phyloP scores from a whole-genome alignment of 2,888 invertebrate genomes.

The Rhamphomyia laevipes region DNA sequence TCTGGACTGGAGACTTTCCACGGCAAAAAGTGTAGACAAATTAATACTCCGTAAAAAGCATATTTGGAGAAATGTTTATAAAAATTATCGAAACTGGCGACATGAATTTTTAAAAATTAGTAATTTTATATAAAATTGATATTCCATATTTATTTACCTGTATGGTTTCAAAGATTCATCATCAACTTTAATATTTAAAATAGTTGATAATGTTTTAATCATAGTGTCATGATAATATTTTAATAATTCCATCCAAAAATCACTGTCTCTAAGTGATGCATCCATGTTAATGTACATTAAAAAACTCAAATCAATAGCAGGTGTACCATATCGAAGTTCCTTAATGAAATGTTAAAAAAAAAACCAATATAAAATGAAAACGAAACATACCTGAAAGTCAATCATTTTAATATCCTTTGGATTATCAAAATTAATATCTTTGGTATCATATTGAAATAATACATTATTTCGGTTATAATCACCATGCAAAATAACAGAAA shows the following conservation, averaged over 20 bases:
- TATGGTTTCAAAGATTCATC: constrained; percentile 12
- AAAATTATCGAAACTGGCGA: constrained; percentile 28
- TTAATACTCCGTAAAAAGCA: constrained; percentile 31
- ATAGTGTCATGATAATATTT: constrained; percentile 25
- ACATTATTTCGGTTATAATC: constrained; percentile 37
- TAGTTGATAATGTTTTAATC: constrained; percentile 20
- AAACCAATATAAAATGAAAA: background rate
- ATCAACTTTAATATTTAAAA: constrained; percentile 19
- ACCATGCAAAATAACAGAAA: constrained; percentile 31
- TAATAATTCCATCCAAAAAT: constrained; percentile 24
- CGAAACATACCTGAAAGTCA: constrained; percentile 29
- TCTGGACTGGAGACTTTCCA: constrained; percentile 27
- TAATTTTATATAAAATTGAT: background rate
- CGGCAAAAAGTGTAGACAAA: constrained; percentile 32
- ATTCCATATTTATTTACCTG: constrained; percentile 2
- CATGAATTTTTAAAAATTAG: constrained; percentile 4
- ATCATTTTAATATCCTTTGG: constrained; percentile 27
- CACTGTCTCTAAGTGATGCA: constrained; percentile 16
- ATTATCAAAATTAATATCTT: constrained; percentile 8
- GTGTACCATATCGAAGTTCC: constrained; percentile 30
- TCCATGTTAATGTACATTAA: constrained; percentile 32
- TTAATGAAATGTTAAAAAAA: constrained; percentile 5
- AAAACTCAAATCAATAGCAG: constrained; percentile 31
- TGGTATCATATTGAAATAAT: constrained; percentile 26
- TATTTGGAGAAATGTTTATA: constrained; percentile 29